Percentiles rank a stretch among this genome's conserved stretches.
phyloP scores from a whole-genome alignment of 2,888 invertebrate species.

The Phyto melanocephala region DNA sequence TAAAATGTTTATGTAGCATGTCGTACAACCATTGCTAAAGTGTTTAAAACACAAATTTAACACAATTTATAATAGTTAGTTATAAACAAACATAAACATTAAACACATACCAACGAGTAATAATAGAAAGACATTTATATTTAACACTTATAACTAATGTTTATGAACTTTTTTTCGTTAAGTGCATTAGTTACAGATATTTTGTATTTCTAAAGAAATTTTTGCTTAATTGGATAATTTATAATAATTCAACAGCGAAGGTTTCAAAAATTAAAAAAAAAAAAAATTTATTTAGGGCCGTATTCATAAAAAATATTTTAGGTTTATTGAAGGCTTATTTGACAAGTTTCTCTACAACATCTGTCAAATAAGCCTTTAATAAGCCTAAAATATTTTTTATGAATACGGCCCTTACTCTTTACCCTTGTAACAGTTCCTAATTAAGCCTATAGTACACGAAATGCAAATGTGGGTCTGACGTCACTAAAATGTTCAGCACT shows the following conservation, averaged over 20 bases:
- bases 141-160: slow-evolving; percentile 32
- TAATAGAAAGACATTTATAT: neutral
- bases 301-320: no score
- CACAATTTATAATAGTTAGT: slow-evolving; percentile 49
- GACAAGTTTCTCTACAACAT: no score
- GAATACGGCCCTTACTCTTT: no score
- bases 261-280: neutral
- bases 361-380: no score
- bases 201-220: no score
- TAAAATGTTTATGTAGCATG: slow-evolving; percentile 60
- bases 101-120: neutral
- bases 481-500: no score
- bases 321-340: no score
- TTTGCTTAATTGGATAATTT: slow-evolving; percentile 19
- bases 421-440: no score
- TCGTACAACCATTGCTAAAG: slow-evolving; percentile 57
- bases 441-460: no score
- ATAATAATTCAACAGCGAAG: slow-evolving; percentile 15
- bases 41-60: slow-evolving; percentile 56
- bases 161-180: neutral
- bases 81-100: neutral
- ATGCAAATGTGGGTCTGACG: no score
- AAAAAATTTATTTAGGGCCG: no score
- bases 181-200: neutral
- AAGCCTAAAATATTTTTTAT: no score